These are phyloP conservation scores for Sminthurides bifidus DNA, from an alignment of 1,140 invertebrate species.

Conservation along the genomic window DNA sequence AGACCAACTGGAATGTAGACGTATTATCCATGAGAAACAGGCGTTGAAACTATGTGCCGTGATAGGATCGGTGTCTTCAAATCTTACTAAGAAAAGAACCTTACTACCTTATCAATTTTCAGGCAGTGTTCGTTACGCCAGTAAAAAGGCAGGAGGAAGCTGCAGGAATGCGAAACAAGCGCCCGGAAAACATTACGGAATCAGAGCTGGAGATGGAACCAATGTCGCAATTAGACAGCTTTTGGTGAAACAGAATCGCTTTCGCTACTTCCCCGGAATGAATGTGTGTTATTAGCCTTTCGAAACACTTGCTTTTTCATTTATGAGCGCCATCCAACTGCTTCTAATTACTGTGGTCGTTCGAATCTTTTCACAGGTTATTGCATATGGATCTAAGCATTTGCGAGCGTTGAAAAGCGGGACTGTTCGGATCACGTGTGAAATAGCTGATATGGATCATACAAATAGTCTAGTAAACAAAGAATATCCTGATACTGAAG, in stretches of 20 bases:
- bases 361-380: slow-evolving; percentile 9
- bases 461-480: neutral
- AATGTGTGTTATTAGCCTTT: slow-evolving; percentile 16
- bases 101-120: neutral
- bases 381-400: neutral
- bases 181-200: neutral
- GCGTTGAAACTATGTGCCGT: neutral
- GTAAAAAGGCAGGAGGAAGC: slow-evolving; percentile 23
- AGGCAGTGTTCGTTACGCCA: slow-evolving; percentile 13
- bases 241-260: slow-evolving; percentile 11
- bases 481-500: slow-evolving; percentile 5
- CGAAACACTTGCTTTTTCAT: neutral
- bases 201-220: slow-evolving; percentile 8
- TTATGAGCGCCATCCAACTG: neutral
- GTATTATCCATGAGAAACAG: neutral
- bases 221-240: slow-evolving; percentile 7
- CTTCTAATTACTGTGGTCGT: neutral
- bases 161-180: slow-evolving; percentile 13
- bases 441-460: slow-evolving; percentile 18
- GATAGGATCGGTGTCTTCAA: neutral
- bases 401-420: slow-evolving; percentile 20
- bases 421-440: slow-evolving; percentile 13
- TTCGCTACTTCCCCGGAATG: slow-evolving; percentile 18
- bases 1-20: neutral
- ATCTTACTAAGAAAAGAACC: too few species aligned